A percentile compares a stretch with the other conserved stretches of the same genome.
These are phyloP conservation scores for Azorinus chamasolen DNA, from an alignment of 2,888 invertebrate species.

Conservation along the genomic window DNA sequence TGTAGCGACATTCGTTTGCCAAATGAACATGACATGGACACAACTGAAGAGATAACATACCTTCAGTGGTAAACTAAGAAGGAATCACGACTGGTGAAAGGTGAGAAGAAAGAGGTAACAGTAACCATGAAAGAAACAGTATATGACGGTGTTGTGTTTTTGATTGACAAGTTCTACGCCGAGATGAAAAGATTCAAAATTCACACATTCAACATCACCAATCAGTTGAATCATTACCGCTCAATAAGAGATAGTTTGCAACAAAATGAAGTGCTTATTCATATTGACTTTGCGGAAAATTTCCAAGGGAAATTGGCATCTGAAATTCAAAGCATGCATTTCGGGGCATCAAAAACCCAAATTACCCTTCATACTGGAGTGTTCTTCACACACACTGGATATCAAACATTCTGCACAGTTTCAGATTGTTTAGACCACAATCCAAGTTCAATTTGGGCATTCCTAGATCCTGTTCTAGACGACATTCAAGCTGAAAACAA, in stretches of 20 bases:
- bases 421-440: constrained; percentile 81
- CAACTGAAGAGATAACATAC: background rate
- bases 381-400: constrained; percentile 3
- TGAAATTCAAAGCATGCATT: constrained; percentile 60
- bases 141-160: constrained; percentile 14
- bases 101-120: constrained; percentile 9
- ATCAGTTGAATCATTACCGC: constrained; percentile 53
- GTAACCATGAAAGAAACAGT: constrained; percentile 33
- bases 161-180: constrained; percentile 25
- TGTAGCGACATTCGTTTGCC: too few species aligned
- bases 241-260: constrained; percentile 52
- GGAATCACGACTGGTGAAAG: constrained; percentile 9
- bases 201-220: constrained; percentile 54
- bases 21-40: too few species aligned
- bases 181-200: constrained; percentile 22
- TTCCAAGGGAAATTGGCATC: constrained; percentile 34
- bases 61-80: constrained; percentile 32
- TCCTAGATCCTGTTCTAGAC: constrained; percentile 79
- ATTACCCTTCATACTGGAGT: constrained; percentile 58
- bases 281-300: constrained; percentile 49
- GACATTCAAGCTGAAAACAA: constrained; percentile 39
- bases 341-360: constrained; percentile 51
- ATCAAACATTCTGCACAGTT: constrained; percentile 76
- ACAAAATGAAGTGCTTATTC: constrained; percentile 60
- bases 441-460: constrained; percentile 85